phyloP scores from a whole-genome alignment of 2,113 vertebrate species.

The Amblyornis subalaris region DNA sequence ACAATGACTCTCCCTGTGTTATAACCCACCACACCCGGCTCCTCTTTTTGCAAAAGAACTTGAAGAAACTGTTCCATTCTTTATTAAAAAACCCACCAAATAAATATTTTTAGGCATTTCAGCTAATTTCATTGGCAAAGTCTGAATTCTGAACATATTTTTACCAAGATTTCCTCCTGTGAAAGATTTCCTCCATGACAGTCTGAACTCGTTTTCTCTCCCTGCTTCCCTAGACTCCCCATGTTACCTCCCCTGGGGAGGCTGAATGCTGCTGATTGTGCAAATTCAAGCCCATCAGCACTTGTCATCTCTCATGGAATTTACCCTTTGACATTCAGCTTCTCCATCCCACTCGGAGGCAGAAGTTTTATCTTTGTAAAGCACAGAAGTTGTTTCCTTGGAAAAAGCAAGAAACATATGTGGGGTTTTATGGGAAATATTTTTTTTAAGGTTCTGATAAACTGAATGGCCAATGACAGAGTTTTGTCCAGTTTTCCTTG shows the following conservation, averaged over 20 bases:
- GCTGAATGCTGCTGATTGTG: constrained; percentile 16
- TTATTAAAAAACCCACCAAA: constrained; percentile 31
- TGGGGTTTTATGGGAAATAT: fast-evolving
- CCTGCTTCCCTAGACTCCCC: background rate
- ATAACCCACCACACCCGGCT: constrained; percentile 3
- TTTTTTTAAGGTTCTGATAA: background rate
- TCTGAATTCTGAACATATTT: constrained; percentile 39
- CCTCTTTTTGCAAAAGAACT: constrained; percentile 33
- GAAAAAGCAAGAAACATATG: background rate
- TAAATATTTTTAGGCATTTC: constrained; percentile 61
- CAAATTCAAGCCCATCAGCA: constrained; percentile 46
- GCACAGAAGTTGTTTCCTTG: background rate
- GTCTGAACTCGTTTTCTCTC: background rate
- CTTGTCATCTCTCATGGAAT: constrained; percentile 47
- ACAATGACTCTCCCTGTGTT: background rate
- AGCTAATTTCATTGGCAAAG: constrained; percentile 37
- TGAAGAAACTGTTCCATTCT: background rate
- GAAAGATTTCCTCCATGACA: background rate
- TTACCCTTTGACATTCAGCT: constrained; percentile 33
- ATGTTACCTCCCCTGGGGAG: constrained; percentile 11
- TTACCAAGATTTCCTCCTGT: constrained; percentile 35
- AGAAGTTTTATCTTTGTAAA: constrained; percentile 35
- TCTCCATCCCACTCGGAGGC: background rate
- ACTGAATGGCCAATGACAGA: background rate
- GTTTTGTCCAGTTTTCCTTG: background rate